These are phyloP conservation scores for Podiceps cristatus DNA, from an alignment of 2,113 vertebrate species.

Conservation along the genomic window DNA sequence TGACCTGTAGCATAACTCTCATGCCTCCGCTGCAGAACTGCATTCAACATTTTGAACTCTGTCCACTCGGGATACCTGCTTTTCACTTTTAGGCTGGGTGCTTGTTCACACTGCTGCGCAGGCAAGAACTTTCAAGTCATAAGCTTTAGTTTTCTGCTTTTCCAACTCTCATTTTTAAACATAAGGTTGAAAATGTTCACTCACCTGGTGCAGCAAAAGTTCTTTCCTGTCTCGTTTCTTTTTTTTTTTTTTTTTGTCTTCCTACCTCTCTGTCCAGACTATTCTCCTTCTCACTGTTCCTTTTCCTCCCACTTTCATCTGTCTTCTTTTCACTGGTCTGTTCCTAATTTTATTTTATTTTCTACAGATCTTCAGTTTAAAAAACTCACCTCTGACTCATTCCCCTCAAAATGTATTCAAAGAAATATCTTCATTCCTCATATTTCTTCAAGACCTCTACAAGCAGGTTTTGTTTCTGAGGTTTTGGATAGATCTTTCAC, in stretches of 20 bases:
- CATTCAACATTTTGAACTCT: not conserved
- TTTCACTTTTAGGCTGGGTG: not conserved
- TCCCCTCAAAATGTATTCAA: conserved; percentile 47
- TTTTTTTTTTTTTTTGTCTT: not conserved
- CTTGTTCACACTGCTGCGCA: not conserved
- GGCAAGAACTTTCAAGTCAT: not conserved
- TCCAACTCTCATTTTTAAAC: not conserved
- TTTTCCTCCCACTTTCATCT: conserved; percentile 33
- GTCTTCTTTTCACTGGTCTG: conserved; percentile 14
- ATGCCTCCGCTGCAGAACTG: not conserved
- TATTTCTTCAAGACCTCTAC: conserved; percentile 46
- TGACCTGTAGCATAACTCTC: not conserved
- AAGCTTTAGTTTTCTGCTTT: conserved; percentile 22
- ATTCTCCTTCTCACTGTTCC: not conserved
- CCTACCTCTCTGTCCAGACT: not conserved
- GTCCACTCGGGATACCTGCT: rapidly evolving
- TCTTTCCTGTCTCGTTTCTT: not conserved
- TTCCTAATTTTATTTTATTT: conserved; percentile 55
- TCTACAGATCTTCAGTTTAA: not conserved
- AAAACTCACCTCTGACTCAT: conserved; percentile 36
- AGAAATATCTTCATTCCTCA: conserved; percentile 53
- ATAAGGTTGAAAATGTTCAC: not conserved
- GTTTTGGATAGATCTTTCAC: conserved; percentile 74
- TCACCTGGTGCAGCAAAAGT: not conserved
- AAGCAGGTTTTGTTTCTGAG: conserved; percentile 42